These are phyloP conservation scores for Ceratina calcarata DNA, from an alignment of 1,140 invertebrate species.

Conservation along the genomic window DNA sequence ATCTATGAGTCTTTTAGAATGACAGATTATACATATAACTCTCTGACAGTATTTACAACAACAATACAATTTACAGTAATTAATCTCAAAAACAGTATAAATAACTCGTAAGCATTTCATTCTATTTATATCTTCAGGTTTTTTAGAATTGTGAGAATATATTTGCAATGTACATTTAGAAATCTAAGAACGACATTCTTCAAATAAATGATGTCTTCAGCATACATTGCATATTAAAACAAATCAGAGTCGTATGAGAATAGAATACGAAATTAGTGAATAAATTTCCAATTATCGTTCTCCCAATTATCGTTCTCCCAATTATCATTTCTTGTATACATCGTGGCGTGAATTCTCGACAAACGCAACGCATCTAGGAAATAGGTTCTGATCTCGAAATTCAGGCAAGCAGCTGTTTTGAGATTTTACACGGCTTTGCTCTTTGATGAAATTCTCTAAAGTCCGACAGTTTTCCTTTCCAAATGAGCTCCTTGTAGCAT, in stretches of 20 bases:
- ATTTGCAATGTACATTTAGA: too few species aligned
- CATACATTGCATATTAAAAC: too few species aligned
- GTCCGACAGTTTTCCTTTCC: not conserved
- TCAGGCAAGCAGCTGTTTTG: conserved; percentile 6
- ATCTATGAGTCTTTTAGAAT: not conserved
- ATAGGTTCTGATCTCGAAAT: not conserved
- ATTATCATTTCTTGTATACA: conserved; percentile 3
- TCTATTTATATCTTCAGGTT: too few species aligned
- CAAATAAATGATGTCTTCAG: too few species aligned
- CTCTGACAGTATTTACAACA: too few species aligned
- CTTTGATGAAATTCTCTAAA: not conserved
- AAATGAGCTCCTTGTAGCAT: too few species aligned
- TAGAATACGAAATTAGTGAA: too few species aligned
- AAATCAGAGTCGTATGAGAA: not conserved
- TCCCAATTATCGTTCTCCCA: not conserved
- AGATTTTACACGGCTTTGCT: not conserved
- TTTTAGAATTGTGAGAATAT: too few species aligned
- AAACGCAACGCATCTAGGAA: not conserved
- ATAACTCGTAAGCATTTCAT: too few species aligned
- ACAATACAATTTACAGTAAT: too few species aligned
- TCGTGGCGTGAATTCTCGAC: not conserved
- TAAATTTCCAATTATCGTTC: not conserved
- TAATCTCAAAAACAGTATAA: too few species aligned
- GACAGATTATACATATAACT: not conserved
- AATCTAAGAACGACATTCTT: too few species aligned